Conservation (phyloP, 2,113 vertebrate genomes). For the Baryphthengus martii region DNA sequence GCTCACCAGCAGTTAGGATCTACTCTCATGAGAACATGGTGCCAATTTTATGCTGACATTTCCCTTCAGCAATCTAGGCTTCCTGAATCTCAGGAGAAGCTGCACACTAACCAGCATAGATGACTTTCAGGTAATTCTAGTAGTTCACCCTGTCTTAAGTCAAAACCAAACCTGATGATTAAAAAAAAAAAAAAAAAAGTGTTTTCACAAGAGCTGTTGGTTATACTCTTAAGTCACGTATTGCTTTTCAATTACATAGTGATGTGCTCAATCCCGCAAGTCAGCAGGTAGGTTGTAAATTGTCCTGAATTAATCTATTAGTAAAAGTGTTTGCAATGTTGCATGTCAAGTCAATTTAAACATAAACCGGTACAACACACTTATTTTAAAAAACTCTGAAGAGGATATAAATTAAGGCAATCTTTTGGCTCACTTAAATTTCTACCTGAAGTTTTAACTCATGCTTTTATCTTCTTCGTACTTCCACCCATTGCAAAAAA, state of each 20-base stretch:
- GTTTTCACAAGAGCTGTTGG: background rate
- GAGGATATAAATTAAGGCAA: background rate
- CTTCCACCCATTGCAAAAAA: background rate
- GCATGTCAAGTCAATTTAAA: background rate
- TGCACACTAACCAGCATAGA: background rate
- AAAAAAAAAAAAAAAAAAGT: background rate
- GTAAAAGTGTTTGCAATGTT: background rate
- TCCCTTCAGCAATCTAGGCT: rapidly evolving
- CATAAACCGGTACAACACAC: background rate
- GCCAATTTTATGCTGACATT: background rate
- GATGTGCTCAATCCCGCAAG: background rate
- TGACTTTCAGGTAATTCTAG: background rate
- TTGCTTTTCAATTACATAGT: background rate
- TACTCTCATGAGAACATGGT: background rate
- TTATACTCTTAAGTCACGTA: background rate
- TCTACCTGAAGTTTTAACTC: background rate
- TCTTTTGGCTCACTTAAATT: background rate
- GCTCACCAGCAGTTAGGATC: background rate
- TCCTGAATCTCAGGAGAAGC: background rate
- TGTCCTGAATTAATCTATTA: background rate
- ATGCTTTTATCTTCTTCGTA: background rate
- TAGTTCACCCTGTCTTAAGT: background rate
- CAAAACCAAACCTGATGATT: background rate
- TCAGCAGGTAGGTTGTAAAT: background rate
- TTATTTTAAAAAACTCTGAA: background rate